Evolutionary conservation across 2,888 invertebrate genomes (phyloP).

Genomic region (Silvanus unidentatus): DNA sequence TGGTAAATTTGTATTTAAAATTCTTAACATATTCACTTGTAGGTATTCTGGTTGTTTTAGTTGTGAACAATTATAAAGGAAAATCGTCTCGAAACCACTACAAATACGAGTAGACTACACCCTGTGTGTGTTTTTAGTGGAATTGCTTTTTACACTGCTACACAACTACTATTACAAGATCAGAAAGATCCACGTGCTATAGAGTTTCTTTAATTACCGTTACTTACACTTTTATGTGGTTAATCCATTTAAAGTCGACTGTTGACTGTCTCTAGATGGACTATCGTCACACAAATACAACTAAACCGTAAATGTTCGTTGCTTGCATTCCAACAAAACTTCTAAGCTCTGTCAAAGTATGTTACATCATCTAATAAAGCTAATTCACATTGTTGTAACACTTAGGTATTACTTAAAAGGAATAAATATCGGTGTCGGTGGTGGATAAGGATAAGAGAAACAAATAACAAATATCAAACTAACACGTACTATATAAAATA

Average conservation of each 20-base stretch:
- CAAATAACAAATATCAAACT: too few species aligned
- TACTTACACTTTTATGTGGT: constrained; percentile 40
- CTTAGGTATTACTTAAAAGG: too few species aligned
- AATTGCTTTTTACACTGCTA: constrained; percentile 39
- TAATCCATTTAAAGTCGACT: constrained; percentile 40
- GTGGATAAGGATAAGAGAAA: too few species aligned
- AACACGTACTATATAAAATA: too few species aligned
- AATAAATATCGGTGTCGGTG: too few species aligned
- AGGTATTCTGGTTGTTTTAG: not conserved
- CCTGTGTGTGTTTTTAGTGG: constrained; percentile 34
- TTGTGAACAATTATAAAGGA: constrained; percentile 36
- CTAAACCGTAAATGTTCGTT: constrained; percentile 1
- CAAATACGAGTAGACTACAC: constrained; percentile 14
- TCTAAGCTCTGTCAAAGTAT: too few species aligned
- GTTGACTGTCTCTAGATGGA: constrained; percentile 26
- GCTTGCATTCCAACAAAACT: too few species aligned
- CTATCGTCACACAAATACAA: constrained; percentile 15
- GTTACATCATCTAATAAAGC: too few species aligned
- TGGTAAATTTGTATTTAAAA: too few species aligned
- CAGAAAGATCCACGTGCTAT: constrained; percentile 29
- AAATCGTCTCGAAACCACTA: constrained; percentile 27
- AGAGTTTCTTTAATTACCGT: constrained; percentile 41
- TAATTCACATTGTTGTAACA: too few species aligned
- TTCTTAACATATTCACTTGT: too few species aligned
- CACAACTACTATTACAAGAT: constrained; percentile 37